phyloP scores from a whole-genome alignment of 2,113 vertebrate genomes.

The Ptilorrhoa leucosticta region DNA sequence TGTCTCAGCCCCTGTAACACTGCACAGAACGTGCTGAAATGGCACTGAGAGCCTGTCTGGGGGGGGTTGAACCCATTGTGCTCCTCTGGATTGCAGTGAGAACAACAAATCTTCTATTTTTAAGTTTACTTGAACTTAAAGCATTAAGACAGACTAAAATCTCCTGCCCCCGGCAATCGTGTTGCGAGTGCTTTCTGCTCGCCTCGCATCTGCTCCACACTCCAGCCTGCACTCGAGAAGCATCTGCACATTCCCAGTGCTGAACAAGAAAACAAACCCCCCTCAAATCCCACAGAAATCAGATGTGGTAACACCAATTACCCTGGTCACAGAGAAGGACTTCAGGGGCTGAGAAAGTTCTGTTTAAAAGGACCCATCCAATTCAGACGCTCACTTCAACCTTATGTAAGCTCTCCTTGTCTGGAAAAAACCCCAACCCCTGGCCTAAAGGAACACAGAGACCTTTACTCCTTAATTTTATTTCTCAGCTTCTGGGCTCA shows the following conservation, averaged over 20 bases:
- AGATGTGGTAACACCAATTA: neutral
- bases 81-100: neutral
- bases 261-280: neutral
- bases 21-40: rapidly evolving
- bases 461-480: neutral
- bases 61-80: neutral
- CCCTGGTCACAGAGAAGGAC: neutral
- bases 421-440: neutral
- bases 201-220: neutral
- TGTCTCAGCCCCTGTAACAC: neutral
- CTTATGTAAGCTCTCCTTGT: neutral
- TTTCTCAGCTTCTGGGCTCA: neutral
- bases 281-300: neutral
- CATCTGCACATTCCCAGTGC: neutral
- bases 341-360: neutral
- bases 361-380: neutral
- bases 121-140: slow-evolving; percentile 12
- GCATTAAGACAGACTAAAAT: slow-evolving; percentile 15
- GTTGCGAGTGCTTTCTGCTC: neutral
- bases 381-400: neutral
- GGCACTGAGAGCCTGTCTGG: neutral
- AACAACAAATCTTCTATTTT: slow-evolving; percentile 14
- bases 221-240: neutral
- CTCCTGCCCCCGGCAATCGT: neutral
- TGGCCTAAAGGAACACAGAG: neutral